These are phyloP conservation scores for Hycleus phaleratus DNA, from an alignment of 1,140 invertebrate genomes.

Conservation along the genomic window DNA sequence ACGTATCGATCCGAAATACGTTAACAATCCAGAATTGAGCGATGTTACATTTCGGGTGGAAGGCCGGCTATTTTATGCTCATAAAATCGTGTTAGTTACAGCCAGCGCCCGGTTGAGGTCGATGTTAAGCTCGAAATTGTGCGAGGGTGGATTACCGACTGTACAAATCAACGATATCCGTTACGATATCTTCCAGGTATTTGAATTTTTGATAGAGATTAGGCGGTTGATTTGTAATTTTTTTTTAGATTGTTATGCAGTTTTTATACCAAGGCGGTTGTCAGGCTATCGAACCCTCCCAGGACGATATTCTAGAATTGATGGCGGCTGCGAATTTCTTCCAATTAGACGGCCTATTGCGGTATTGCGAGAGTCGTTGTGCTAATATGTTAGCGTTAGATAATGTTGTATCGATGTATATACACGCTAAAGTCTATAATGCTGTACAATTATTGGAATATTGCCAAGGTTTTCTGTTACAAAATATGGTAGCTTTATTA, in stretches of 20 bases:
- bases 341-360: conserved; percentile 74
- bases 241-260: conserved; percentile 78
- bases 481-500: conserved; percentile 87
- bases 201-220: conserved; percentile 1
- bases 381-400: conserved; percentile 77
- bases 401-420: conserved; percentile 87
- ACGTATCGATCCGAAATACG: conserved; percentile 82
- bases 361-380: conserved; percentile 78
- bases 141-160: conserved; percentile 68
- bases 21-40: conserved; percentile 85
- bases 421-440: conserved; percentile 88
- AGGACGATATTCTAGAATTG: conserved; percentile 74
- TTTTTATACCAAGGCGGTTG: conserved; percentile 86
- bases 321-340: conserved; percentile 91
- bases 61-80: conserved; percentile 85
- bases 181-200: conserved; percentile 84
- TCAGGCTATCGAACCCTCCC: conserved; percentile 64
- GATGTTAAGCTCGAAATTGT: conserved; percentile 74
- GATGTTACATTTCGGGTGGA: conserved; percentile 89
- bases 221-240: background rate
- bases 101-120: conserved; percentile 78
- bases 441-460: conserved; percentile 78
- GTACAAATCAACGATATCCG: conserved; percentile 89
- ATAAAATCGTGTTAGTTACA: conserved; percentile 87
- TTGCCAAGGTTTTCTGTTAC: conserved; percentile 80